Conservation (phyloP, 2,888 invertebrate species). For the Timema cristinae region DNA sequence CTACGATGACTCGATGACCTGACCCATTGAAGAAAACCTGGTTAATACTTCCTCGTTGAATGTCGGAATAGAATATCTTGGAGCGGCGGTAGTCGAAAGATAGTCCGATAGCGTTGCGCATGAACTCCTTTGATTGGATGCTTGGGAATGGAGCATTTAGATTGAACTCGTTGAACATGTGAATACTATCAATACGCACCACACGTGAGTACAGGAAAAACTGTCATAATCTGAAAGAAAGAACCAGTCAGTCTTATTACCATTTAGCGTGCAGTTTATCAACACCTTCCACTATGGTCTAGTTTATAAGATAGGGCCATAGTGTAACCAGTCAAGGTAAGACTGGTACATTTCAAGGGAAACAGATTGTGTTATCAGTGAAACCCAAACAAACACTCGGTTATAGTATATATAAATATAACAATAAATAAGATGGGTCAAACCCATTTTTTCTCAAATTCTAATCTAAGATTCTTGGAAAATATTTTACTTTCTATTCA, state of each 20-base stretch:
- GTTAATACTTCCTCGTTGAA: slow-evolving; percentile 80
- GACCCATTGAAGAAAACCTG: slow-evolving; percentile 76
- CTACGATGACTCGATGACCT: slow-evolving; percentile 63
- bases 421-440: too few species aligned
- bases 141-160: slow-evolving; percentile 74
- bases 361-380: too few species aligned
- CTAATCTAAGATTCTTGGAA: too few species aligned
- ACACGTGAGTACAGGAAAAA: slow-evolving; percentile 82
- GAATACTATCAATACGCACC: slow-evolving; percentile 75
- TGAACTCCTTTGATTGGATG: slow-evolving; percentile 65
- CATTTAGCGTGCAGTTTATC: not conserved
- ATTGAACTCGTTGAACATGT: slow-evolving; percentile 61
- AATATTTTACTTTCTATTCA: too few species aligned
- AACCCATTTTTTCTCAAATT: too few species aligned
- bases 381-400: too few species aligned
- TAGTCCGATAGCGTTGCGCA: slow-evolving; percentile 83
- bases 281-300: too few species aligned
- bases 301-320: too few species aligned
- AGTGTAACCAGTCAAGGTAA: too few species aligned
- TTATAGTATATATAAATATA: too few species aligned
- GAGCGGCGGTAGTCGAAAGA: slow-evolving; percentile 68
- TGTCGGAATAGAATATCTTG: slow-evolving; percentile 82
- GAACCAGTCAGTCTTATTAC: slow-evolving; percentile 25
- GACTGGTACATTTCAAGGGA: too few species aligned
- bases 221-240: slow-evolving; percentile 63